Evolutionary conservation across 1,140 invertebrate genomes (phyloP).

Genomic region (Drosophila elegans): DNA sequence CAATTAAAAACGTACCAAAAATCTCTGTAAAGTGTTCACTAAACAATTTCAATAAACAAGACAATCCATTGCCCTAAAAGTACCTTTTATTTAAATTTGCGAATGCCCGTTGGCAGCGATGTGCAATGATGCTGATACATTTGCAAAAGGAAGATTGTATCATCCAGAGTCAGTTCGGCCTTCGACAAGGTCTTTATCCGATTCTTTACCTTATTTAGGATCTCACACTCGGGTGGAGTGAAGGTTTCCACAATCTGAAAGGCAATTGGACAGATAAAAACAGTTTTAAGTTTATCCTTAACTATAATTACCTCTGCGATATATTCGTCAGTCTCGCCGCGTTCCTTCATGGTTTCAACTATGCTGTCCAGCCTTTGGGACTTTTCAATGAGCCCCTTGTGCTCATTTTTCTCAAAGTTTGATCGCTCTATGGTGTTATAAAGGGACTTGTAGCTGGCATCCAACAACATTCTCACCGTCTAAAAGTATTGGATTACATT

Average conservation of each 20-base stretch:
- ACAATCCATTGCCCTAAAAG: background rate
- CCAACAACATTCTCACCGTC: slow-evolving; percentile 90
- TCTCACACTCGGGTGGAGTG: slow-evolving; percentile 90
- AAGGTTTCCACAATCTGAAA: slow-evolving; percentile 91
- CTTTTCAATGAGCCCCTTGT: slow-evolving; percentile 93
- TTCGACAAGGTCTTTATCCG: slow-evolving; percentile 89
- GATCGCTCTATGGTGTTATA: slow-evolving; percentile 89
- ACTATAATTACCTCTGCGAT: slow-evolving; percentile 88
- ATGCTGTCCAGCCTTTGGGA: slow-evolving; percentile 93
- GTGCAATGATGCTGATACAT: slow-evolving; percentile 86
- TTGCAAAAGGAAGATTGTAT: slow-evolving; percentile 90
- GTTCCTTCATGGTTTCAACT: slow-evolving; percentile 90
- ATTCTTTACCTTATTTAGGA: slow-evolving; percentile 88
- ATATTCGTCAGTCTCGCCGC: slow-evolving; percentile 90
- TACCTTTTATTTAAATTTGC: slow-evolving; percentile 68
- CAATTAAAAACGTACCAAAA: too few relatives aligned
- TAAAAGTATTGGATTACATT: slow-evolving; percentile 60
- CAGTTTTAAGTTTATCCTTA: background rate
- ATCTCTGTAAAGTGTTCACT: too few relatives aligned
- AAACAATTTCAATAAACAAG: background rate
- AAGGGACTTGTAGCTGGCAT: slow-evolving; percentile 91
- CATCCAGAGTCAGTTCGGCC: slow-evolving; percentile 89
- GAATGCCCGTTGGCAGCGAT: slow-evolving; percentile 53
- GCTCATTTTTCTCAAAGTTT: slow-evolving; percentile 87
- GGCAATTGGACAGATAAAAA: background rate